Evolutionary conservation across 2,888 invertebrate genomes (phyloP), one percentile per base, ranked within the genome.

Genomic region (Mamestra brassicae): DNA sequence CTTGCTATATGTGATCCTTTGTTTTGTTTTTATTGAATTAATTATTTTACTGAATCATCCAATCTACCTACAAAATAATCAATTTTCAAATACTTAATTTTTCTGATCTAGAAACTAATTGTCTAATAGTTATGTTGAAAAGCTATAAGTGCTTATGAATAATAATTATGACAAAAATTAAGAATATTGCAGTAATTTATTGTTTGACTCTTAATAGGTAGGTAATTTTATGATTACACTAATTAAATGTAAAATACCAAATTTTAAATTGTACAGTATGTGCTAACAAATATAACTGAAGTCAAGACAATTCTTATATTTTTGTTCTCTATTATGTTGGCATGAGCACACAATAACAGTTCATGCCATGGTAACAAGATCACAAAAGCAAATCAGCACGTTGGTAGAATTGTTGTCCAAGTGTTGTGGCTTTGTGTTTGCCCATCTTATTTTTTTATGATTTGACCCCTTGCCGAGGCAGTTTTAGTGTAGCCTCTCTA

Each of bases 1-100:
- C 36, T 45, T 65, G 17, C 11, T 58, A 36, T 36, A 45, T n/a
- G 45, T n/a, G 61, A 74, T 65, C 80, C 74, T 80, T 77, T 77
- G 77, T 80, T 77, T 80, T 74, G 60, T 55, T 74, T 73, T 61
- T 26, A 50, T 42, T 72, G 11, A 71, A 72, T 50, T 55, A 17
- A 55, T 74, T 26, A 60, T n/a, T 42, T 73, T 15, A 17, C 26
- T 60, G 15, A 47, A 69, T 78, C 36, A 10, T 13, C 13, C 34
- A 42, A 3, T 47, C n/a, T 0, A 45, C 17, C 0, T 38, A 26
- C 5, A 4, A 34, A 50, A 42, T 65, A 2, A 47, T 69, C 26
- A 36, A 38, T 34, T 50, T 45, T 47, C 4, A 7, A 60, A 7
- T 47, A 26, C 36, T 47, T 0, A 1, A 3, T 45, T 17, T 58